Conservation (phyloP, 2,797 vertebrate species). For the Coreius guichenoti region DNA sequence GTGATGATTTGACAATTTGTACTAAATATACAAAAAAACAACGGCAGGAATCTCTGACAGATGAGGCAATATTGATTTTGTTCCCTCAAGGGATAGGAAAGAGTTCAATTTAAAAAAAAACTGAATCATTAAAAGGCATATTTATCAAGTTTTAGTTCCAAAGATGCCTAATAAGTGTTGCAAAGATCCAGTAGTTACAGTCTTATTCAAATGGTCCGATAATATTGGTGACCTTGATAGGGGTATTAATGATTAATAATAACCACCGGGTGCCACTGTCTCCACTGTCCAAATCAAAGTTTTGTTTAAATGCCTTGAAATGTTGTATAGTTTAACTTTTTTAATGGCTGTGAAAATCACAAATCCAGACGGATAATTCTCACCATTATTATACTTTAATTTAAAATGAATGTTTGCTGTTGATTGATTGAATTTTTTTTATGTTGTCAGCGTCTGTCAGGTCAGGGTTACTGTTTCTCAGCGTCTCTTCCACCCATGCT, state of each 20-base stretch:
- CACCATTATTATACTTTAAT: not conserved
- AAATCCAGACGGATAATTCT: not conserved
- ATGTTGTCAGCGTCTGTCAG: constrained; percentile 85
- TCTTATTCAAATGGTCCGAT: not conserved
- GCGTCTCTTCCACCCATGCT: constrained; percentile 94
- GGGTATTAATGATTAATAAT: not conserved
- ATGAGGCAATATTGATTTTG: not conserved
- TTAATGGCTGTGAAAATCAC: not conserved
- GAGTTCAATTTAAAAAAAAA: not conserved
- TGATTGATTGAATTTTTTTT: constrained; percentile 1
- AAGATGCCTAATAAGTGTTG: not conserved
- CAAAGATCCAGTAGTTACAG: not conserved
- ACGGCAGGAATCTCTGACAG: too few relatives aligned
- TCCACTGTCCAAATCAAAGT: not conserved
- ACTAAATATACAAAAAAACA: not conserved
- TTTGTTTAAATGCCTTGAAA: not conserved
- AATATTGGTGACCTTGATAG: not conserved
- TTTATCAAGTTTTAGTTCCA: not conserved
- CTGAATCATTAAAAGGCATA: not conserved
- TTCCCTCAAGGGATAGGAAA: not conserved
- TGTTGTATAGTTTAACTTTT: not conserved
- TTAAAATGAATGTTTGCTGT: not conserved
- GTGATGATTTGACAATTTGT: not conserved
- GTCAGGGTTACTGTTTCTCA: constrained; percentile 98
- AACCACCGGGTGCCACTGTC: not conserved